Percentiles rank a stretch among this genome's conserved stretches.
These are phyloP conservation scores for Pseudomyrmex sp. DNA, from an alignment of 1,140 invertebrate species.

Conservation along the genomic window DNA sequence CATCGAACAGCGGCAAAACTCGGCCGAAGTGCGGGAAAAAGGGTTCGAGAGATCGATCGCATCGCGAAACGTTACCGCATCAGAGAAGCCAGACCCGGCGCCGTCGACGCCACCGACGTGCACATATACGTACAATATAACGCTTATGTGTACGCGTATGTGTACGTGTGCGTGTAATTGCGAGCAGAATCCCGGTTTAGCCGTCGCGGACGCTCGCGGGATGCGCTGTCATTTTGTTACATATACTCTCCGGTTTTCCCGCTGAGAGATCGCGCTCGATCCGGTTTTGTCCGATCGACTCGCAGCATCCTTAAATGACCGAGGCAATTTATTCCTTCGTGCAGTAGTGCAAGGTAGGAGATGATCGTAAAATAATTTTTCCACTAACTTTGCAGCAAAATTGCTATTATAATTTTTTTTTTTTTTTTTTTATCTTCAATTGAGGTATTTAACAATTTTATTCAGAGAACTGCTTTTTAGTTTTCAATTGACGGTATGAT, in stretches of 20 bases:
- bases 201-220: conserved; percentile 23
- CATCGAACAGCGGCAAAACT: conserved; percentile 15
- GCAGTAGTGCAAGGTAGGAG: too few species aligned
- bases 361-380: too few species aligned
- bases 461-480: not conserved
- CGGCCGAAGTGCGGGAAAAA: conserved; percentile 22
- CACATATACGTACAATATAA: conserved; percentile 9
- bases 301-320: not conserved
- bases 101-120: conserved; percentile 12
- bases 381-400: not conserved
- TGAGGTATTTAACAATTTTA: not conserved
- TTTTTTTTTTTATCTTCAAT: not conserved
- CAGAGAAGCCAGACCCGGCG: conserved; percentile 40
- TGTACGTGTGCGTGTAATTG: conserved; percentile 7
- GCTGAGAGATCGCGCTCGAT: not conserved
- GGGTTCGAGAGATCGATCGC: conserved; percentile 28
- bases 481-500: not conserved
- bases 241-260: conserved; percentile 9
- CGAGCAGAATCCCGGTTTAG: conserved; percentile 4
- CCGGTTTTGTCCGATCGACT: not conserved
- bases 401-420: not conserved
- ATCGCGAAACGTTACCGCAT: conserved; percentile 11
- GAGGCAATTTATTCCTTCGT: too few species aligned
- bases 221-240: conserved; percentile 15
- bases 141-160: not conserved